Percentiles rank a stretch among this genome's conserved stretches.
Evolutionary conservation across 2,888 invertebrate species (phyloP).

Genomic region (Escarpia spicata): DNA sequence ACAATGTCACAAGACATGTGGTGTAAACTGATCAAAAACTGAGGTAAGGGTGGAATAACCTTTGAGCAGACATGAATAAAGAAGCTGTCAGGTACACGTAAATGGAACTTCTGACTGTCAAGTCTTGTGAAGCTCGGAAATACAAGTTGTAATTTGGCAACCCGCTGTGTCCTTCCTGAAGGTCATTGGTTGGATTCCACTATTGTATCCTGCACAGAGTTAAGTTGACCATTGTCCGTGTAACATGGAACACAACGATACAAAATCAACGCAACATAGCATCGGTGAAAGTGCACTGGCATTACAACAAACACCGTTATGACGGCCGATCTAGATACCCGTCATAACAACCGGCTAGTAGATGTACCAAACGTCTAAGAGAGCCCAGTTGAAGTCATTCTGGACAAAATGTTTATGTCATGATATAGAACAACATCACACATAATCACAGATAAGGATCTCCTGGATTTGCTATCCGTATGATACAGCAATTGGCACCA

Average conservation of each 20-base stretch:
- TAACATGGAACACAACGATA: neutral
- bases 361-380: neutral
- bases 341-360: neutral
- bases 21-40: slow-evolving; percentile 10
- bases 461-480: neutral
- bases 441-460: neutral
- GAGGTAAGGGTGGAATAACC: neutral
- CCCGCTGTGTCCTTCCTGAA: neutral
- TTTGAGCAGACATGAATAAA: neutral
- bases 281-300: neutral
- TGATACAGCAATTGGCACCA: neutral
- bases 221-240: neutral
- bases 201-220: neutral
- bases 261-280: neutral
- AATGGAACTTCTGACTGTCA: too few relatives aligned
- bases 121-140: neutral
- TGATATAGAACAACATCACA: neutral
- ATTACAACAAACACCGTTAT: neutral
- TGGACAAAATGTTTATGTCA: neutral
- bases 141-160: neutral
- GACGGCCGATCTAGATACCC: neutral
- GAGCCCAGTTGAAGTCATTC: neutral
- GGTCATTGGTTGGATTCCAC: neutral
- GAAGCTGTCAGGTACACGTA: neutral
- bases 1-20: slow-evolving; percentile 6